Evolutionary conservation across 1,140 invertebrate species (phyloP).

Genomic region (Drosophila bocqueti): DNA sequence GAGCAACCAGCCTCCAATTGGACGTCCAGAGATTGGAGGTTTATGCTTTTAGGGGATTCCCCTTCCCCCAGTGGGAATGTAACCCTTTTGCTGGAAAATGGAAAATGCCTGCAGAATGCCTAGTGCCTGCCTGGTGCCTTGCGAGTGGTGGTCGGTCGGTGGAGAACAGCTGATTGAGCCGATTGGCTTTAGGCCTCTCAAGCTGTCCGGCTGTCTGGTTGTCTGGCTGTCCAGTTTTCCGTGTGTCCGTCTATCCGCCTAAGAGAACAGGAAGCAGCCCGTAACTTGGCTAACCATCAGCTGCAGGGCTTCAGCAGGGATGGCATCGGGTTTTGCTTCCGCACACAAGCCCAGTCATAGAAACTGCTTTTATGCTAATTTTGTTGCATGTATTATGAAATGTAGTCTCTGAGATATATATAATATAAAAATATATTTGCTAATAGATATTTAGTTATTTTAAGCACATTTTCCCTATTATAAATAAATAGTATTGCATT

Average conservation of each 20-base stretch:
- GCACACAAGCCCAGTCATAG: not conserved
- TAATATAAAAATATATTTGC: not conserved
- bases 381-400: not conserved
- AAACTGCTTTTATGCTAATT: not conserved
- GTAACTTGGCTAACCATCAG: not conserved
- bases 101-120: not conserved
- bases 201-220: no score
- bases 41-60: not conserved
- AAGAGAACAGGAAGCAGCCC: not conserved
- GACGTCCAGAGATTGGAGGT: not conserved
- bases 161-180: not conserved
- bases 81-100: not conserved
- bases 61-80: not conserved
- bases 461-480: no score
- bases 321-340: not conserved
- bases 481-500: slow-evolving; percentile 1
- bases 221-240: no score
- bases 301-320: not conserved
- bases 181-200: not conserved
- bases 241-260: not conserved
- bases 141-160: not conserved
- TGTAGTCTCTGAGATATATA: not conserved
- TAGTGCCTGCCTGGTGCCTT: not conserved
- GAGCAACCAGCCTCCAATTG: not conserved
- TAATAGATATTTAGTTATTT: not conserved